phyloP scores from a whole-genome alignment of 92 coral and sea anemone genomes.

The Porites divaricata region DNA sequence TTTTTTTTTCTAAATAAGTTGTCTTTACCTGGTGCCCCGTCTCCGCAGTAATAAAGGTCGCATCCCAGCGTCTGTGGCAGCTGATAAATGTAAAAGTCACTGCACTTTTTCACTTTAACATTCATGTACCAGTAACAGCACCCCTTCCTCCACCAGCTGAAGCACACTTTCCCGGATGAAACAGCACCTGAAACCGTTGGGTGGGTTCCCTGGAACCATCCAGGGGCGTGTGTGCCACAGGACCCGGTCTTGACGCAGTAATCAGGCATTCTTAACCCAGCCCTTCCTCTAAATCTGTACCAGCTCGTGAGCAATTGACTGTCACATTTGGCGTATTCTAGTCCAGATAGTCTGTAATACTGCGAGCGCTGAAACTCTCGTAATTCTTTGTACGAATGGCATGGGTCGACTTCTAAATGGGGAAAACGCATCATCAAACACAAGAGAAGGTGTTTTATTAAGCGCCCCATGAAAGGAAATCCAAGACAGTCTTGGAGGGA shows the following conservation, averaged over 20 bases:
- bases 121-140: slow-evolving; percentile 22
- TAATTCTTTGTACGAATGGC: slow-evolving; percentile 32
- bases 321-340: slow-evolving; percentile 6
- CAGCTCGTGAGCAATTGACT: background rate
- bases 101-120: slow-evolving; percentile 27
- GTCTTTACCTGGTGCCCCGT: slow-evolving; percentile 29
- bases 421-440: background rate
- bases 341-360: background rate
- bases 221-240: slow-evolving; percentile 47
- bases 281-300: slow-evolving; percentile 42
- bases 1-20: background rate
- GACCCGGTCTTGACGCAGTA: slow-evolving; percentile 2
- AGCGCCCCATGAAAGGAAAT: too few species aligned
- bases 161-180: slow-evolving; percentile 26
- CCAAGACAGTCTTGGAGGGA: too few species aligned
- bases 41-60: slow-evolving; percentile 35
- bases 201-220: slow-evolving; percentile 33
- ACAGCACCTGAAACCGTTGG: background rate
- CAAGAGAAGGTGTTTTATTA: too few species aligned
- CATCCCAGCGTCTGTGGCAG: slow-evolving; percentile 7
- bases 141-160: background rate
- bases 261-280: slow-evolving; percentile 37
- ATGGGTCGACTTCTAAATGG: slow-evolving; percentile 22
- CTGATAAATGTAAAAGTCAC: slow-evolving; percentile 20
- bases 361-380: slow-evolving; percentile 39